Evolutionary conservation across 2,888 invertebrate genomes (phyloP).

Genomic region (Melikaiella ostensackeni): DNA sequence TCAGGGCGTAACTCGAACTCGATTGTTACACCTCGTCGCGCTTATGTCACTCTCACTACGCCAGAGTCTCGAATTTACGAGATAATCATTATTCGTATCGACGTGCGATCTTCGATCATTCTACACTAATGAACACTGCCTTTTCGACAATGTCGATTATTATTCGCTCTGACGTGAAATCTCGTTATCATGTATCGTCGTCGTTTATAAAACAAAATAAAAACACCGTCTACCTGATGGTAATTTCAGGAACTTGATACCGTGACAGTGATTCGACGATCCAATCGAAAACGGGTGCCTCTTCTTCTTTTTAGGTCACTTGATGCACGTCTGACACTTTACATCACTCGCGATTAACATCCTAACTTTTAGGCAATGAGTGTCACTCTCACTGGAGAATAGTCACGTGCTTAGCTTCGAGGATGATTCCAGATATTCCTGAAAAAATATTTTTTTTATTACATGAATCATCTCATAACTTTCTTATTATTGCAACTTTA

Average conservation of each 20-base stretch:
- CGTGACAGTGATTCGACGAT: background rate
- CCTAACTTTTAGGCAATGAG: background rate
- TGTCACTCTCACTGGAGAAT: slow-evolving; percentile 5
- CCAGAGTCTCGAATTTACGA: slow-evolving; percentile 44
- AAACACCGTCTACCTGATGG: background rate
- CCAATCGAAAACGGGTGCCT: background rate
- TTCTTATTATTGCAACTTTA: background rate
- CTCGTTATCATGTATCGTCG: background rate
- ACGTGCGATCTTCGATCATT: slow-evolving; percentile 51
- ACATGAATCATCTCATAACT: background rate
- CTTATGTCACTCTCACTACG: slow-evolving; percentile 43
- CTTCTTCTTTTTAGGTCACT: background rate
- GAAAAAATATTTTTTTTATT: background rate
- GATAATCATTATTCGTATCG: slow-evolving; percentile 55
- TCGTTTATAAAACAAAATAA: background rate
- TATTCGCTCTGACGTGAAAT: slow-evolving; percentile 15
- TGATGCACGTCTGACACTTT: slow-evolving; percentile 15
- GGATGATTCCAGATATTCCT: background rate
- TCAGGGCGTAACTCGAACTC: slow-evolving; percentile 13
- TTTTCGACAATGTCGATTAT: slow-evolving; percentile 31
- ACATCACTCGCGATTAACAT: slow-evolving; percentile 32
- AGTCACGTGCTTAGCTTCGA: background rate
- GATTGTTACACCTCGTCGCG: slow-evolving; percentile 33
- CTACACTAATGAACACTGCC: slow-evolving; percentile 31
- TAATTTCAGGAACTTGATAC: background rate